Conservation (phyloP, 2,113 vertebrate genomes). For the Myotis brandtii region DNA sequence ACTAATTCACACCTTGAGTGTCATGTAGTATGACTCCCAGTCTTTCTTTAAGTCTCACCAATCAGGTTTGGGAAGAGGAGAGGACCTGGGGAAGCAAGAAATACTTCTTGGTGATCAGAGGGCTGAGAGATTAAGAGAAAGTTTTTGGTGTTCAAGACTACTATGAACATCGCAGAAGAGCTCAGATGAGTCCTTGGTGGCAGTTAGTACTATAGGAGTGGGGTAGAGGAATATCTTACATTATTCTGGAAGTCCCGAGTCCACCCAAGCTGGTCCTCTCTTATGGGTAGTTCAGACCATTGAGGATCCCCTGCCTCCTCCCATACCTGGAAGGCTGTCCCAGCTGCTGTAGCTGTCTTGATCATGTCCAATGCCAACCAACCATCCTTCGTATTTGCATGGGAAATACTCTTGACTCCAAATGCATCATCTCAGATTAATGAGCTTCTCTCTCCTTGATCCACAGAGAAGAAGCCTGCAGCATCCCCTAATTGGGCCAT, state of each 20-base stretch:
- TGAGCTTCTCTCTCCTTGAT: not conserved
- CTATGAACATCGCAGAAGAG: not conserved
- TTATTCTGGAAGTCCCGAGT: not conserved
- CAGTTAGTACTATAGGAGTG: not conserved
- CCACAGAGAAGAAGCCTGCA: not conserved
- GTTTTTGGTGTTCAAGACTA: not conserved
- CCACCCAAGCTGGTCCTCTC: not conserved
- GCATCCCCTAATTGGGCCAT: not conserved
- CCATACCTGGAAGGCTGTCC: not conserved
- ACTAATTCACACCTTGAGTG: not conserved
- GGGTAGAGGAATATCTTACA: not conserved
- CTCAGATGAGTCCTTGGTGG: not conserved
- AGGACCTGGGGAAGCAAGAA: not conserved
- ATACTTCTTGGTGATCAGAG: not conserved
- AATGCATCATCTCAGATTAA: not conserved
- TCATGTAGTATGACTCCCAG: not conserved
- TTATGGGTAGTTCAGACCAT: not conserved
- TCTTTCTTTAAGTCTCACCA: not conserved
- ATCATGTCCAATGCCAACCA: not conserved
- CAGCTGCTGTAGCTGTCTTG: not conserved
- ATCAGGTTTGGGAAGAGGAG: not conserved
- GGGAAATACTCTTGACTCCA: not conserved
- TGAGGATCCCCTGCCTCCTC: not conserved
- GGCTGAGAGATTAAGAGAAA: not conserved
- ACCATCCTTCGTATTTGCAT: not conserved